These are phyloP conservation scores for Pithys albifrons DNA, from an alignment of 2,113 vertebrate species.

Conservation along the genomic window DNA sequence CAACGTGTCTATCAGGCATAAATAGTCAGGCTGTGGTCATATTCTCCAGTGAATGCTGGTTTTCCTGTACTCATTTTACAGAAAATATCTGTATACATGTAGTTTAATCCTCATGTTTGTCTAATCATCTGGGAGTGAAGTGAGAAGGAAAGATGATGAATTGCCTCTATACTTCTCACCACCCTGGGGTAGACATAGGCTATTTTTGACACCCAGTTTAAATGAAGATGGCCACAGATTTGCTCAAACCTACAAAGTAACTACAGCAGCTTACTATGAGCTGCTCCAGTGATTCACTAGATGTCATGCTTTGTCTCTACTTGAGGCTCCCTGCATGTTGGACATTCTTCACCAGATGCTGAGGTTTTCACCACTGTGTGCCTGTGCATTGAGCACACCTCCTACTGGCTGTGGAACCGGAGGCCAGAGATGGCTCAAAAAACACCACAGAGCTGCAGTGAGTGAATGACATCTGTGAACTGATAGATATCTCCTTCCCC, in stretches of 20 bases:
- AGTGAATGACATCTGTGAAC: background rate
- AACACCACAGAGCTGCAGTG: background rate
- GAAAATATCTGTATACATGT: background rate
- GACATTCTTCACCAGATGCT: background rate
- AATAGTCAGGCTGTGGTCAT: slow-evolving; percentile 31
- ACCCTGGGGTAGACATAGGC: background rate
- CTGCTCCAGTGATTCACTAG: background rate
- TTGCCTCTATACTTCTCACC: background rate
- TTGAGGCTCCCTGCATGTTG: background rate
- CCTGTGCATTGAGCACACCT: slow-evolving; percentile 1
- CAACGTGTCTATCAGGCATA: slow-evolving; percentile 35
- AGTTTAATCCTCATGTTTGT: background rate
- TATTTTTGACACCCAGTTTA: background rate
- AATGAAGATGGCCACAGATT: background rate
- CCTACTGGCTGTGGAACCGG: background rate
- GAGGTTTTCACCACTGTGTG: background rate
- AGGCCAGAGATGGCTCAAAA: background rate
- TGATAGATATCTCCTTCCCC: background rate
- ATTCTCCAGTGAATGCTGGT: background rate
- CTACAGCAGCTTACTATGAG: background rate
- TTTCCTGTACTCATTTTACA: background rate
- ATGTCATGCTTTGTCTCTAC: background rate
- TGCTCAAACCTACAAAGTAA: background rate
- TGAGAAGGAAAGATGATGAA: background rate
- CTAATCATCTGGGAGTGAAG: background rate